phyloP scores from a whole-genome alignment of 2,888 invertebrate genomes.

The Ochropacha duplaris region DNA sequence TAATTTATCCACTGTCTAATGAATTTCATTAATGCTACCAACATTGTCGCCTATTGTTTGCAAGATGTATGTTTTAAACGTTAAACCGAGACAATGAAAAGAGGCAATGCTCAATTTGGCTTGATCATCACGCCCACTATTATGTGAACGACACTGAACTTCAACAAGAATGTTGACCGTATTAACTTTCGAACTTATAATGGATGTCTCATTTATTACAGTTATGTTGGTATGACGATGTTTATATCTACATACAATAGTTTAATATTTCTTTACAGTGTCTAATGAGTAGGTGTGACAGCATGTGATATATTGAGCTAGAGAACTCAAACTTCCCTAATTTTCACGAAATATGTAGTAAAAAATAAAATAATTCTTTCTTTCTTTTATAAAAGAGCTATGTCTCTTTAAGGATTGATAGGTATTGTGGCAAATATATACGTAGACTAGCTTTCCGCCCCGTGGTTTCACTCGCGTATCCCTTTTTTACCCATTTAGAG shows the following conservation, averaged over 20 bases:
- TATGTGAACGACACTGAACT: slow-evolving; percentile 40
- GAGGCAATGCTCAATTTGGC: slow-evolving; percentile 37
- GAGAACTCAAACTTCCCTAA: too few species aligned
- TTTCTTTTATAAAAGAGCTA: too few species aligned
- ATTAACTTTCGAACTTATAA: slow-evolving; percentile 5
- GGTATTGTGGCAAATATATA: too few species aligned
- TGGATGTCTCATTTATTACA: slow-evolving; percentile 19
- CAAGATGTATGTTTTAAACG: slow-evolving; percentile 16
- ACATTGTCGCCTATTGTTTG: slow-evolving; percentile 13
- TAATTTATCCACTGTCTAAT: neutral
- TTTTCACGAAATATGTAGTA: too few species aligned
- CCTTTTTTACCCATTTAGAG: too few species aligned
- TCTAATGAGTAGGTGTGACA: neutral
- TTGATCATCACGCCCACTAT: slow-evolving; percentile 35
- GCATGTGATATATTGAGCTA: too few species aligned
- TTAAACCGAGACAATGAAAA: slow-evolving; percentile 22
- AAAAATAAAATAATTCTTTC: too few species aligned
- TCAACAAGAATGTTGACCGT: slow-evolving; percentile 18
- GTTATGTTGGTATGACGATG: slow-evolving; percentile 1
- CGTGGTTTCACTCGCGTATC: too few species aligned
- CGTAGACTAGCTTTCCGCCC: too few species aligned
- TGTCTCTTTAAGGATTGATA: too few species aligned
- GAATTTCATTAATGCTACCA: neutral
- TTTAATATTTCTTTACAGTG: neutral
- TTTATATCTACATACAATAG: neutral